phyloP scores from a whole-genome alignment of 1,140 invertebrate species.

The Aphis gossypii region DNA sequence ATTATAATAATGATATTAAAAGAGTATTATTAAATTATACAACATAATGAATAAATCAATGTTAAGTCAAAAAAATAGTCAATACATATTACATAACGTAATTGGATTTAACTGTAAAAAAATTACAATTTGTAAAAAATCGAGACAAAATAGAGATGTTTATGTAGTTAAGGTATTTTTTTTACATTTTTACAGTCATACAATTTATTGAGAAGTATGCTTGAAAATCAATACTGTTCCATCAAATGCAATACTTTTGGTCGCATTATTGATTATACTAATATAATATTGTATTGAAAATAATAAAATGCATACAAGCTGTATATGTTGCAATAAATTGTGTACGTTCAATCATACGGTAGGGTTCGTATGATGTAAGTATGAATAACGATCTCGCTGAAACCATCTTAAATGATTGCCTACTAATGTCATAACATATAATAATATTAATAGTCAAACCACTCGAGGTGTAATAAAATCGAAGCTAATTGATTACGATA shows the following conservation, averaged over 20 bases:
- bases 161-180: background rate
- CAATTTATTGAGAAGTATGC: background rate
- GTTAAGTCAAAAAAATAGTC: background rate
- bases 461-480: background rate
- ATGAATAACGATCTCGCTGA: background rate
- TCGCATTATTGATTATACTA: background rate
- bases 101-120: background rate
- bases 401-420: background rate
- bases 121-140: background rate
- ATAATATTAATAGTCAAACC: background rate
- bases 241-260: background rate
- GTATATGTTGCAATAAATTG: background rate
- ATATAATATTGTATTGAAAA: background rate
- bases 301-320: background rate
- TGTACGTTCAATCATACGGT: background rate
- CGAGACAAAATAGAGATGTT: background rate
- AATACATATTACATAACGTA: background rate
- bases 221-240: background rate
- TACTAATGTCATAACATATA: background rate
- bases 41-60: background rate
- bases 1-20: background rate
- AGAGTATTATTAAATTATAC: background rate
- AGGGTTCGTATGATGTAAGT: background rate
- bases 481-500: background rate
- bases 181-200: background rate